These are phyloP conservation scores for Gymnocypris eckloni DNA, from an alignment of 2,797 vertebrate species.

Conservation along the genomic window DNA sequence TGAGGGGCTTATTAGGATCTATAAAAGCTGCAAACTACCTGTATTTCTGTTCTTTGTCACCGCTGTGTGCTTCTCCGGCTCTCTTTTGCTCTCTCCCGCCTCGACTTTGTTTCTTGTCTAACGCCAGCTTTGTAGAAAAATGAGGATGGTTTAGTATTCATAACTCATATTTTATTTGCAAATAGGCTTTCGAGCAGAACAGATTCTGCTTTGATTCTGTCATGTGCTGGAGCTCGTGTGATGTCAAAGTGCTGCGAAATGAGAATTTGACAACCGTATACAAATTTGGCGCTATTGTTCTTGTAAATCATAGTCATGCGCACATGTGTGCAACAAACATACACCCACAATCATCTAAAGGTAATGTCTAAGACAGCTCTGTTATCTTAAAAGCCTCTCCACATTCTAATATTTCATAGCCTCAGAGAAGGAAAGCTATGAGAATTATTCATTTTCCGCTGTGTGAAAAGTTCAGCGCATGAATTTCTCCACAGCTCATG, in stretches of 20 bases:
- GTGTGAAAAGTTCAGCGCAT: conserved; percentile 68
- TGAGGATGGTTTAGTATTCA: conserved; percentile 75
- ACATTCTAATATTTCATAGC: conserved; percentile 56
- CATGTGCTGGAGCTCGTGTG: conserved; percentile 21
- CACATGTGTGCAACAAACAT: neutral
- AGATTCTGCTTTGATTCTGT: conserved; percentile 50
- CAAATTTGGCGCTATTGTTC: conserved; percentile 30
- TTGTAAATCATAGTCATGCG: conserved; percentile 37
- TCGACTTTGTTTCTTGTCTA: conserved; percentile 35
- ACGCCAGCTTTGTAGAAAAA: conserved; percentile 72
- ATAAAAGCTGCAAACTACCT: conserved; percentile 81
- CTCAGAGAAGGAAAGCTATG: conserved; percentile 58
- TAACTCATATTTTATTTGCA: conserved; percentile 78
- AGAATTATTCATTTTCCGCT: conserved; percentile 71
- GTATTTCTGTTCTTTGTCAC: conserved; percentile 80
- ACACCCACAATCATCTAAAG: conserved; percentile 17
- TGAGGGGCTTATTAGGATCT: conserved; percentile 80
- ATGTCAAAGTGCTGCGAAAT: conserved; percentile 46
- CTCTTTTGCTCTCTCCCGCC: conserved; percentile 34
- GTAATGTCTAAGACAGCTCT: conserved; percentile 47
- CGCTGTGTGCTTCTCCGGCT: conserved; percentile 63
- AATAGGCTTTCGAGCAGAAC: conserved; percentile 75
- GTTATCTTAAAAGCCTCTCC: conserved; percentile 45
- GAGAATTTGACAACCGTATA: conserved; percentile 44
- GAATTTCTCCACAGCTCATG: conserved; percentile 66